phyloP scores from a whole-genome alignment of 2,797 vertebrate genomes.

The Lateolabrax maculatus region DNA sequence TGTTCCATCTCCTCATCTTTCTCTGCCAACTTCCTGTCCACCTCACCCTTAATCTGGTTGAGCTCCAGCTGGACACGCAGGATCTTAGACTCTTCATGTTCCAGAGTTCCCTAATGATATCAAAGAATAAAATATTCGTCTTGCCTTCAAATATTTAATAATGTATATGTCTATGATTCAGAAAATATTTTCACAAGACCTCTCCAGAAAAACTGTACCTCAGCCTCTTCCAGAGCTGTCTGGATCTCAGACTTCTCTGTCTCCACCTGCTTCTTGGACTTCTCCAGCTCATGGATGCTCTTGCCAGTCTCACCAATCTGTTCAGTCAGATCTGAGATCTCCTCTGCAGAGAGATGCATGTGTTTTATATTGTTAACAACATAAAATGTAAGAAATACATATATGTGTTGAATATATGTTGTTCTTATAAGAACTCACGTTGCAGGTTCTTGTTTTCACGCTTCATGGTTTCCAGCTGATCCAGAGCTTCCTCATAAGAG shows the following conservation, averaged over 20 bases:
- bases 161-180: not conserved
- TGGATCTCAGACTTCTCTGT: conserved; percentile 90
- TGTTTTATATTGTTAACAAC: not conserved
- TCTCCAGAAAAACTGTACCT: conserved; percentile 77
- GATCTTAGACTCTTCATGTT: conserved; percentile 92
- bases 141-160: not conserved
- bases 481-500: conserved; percentile 90
- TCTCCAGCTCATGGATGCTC: conserved; percentile 90
- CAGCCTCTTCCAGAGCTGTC: conserved; percentile 89
- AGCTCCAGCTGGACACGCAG: conserved; percentile 90
- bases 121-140: not conserved
- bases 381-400: not conserved
- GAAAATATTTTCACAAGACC: no score
- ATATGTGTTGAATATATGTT: not conserved
- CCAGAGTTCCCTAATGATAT: conserved; percentile 86
- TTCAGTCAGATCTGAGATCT: conserved; percentile 91
- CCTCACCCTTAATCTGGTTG: conserved; percentile 90
- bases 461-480: conserved; percentile 90
- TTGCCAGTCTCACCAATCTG: conserved; percentile 90
- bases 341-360: conserved; percentile 79
- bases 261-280: conserved; percentile 89
- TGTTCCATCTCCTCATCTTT: conserved; percentile 94
- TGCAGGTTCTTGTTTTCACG: conserved; percentile 92
- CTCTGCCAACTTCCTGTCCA: conserved; percentile 89
- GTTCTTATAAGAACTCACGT: conserved; percentile 59